Base-by-base conservation (phyloP, 2,797 vertebrate genomes). In the Mycteria americana region DNA sequence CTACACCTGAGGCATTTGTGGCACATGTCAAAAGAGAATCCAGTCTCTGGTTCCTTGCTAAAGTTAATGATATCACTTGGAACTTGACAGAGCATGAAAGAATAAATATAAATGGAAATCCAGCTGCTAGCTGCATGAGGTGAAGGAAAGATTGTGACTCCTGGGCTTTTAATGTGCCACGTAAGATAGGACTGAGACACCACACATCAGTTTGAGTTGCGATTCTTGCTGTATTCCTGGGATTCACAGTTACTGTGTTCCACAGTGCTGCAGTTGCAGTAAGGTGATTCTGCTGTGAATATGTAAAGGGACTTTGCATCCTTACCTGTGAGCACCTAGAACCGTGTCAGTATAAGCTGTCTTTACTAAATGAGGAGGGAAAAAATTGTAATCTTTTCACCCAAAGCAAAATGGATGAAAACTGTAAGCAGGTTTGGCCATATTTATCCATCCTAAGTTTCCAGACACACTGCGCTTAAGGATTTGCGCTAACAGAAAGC, bases 21-120 rank as follows among this genome's bases (percentile, higher is more conserved):
- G 51, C 33, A 31, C 8, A 4, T 25, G 50, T 62, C 74, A 87
- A 24, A 39, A 91, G 35, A 89, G 19, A 93, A 74, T 48, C 48
- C 17, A 67, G 75, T 22, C 37, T 65, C 51, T 41, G 15, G 33
- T 63, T 76, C 57, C 45, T 70, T 67, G 35, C 39, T 83, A 4
- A 85, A 89, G 65, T 85, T 89, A 56, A 63, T 51, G 24, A n/a
- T 85, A 31, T 15, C 43, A 35, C 48, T 31, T 93, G 70, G 45
- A 91, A 79, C 33, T 73, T 67, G 69, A 23, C 33, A 92, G 72
- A 88, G 24, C 43, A 30, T 33, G 60, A 67, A 91, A 67, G 23
- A 92, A 63, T 60, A 92, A 92, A 64, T 60, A 35, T 13, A 74
- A 82, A 91, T 57, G 57, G 68, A 80, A 74, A 41, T 77, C 57